Evolutionary conservation across 2,888 invertebrate genomes (phyloP).

Genomic region (Cyclophora albipunctata): DNA sequence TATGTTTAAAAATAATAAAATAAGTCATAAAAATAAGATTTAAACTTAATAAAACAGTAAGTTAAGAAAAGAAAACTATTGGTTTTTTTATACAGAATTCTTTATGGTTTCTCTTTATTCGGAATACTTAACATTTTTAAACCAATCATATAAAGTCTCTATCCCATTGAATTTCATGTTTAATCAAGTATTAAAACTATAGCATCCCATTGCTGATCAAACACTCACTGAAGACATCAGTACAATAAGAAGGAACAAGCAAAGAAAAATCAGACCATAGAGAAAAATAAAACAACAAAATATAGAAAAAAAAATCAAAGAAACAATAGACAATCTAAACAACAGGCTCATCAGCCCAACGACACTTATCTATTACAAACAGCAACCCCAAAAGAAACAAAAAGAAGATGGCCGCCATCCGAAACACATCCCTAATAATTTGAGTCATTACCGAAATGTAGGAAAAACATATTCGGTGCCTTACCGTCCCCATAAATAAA

Average conservation of each 20-base stretch:
- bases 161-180: not conserved
- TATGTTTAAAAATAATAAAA: too few species aligned
- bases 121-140: too few species aligned
- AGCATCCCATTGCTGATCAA: not conserved
- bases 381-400: constrained; percentile 27
- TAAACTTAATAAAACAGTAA: too few species aligned
- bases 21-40: too few species aligned
- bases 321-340: constrained; percentile 21
- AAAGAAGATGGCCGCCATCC: constrained; percentile 47
- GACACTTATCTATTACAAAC: constrained; percentile 50
- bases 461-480: constrained; percentile 69
- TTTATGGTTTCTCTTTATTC: too few species aligned
- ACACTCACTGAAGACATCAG: not conserved
- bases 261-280: not conserved
- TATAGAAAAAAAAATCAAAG: constrained; percentile 7
- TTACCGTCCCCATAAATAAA: constrained; percentile 70
- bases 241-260: too few species aligned
- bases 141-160: not conserved
- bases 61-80: not conserved
- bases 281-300: constrained; percentile 7
- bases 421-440: constrained; percentile 69
- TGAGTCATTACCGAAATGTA: constrained; percentile 68
- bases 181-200: not conserved
- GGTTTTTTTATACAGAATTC: not conserved
- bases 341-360: constrained; percentile 20